These are phyloP conservation scores for Nannoperca australis DNA, from an alignment of 2,797 vertebrate genomes.

Conservation along the genomic window DNA sequence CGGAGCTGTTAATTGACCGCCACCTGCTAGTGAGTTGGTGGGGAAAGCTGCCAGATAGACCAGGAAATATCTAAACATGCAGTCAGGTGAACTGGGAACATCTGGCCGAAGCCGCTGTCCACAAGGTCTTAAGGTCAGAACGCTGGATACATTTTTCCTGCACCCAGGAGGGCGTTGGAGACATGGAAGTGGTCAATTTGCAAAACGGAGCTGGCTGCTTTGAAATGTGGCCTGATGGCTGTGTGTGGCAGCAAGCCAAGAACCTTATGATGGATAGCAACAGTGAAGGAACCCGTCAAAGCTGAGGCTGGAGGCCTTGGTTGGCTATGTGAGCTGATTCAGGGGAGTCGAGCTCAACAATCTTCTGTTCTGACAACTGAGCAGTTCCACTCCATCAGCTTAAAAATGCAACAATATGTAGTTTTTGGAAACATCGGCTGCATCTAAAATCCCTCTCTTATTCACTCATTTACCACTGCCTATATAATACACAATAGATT, in stretches of 20 bases:
- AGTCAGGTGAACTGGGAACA: background rate
- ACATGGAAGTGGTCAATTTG: background rate
- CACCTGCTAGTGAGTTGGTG: background rate
- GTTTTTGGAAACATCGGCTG: background rate
- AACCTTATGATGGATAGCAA: background rate
- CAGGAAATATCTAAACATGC: background rate
- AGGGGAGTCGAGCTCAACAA: background rate
- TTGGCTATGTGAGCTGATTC: background rate
- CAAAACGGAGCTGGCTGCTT: background rate
- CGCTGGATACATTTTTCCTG: background rate
- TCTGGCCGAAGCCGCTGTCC: conserved; percentile 3
- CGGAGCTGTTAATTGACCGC: background rate
- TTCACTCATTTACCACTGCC: background rate
- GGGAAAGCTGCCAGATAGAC: background rate
- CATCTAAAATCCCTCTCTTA: background rate
- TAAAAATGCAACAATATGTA: background rate
- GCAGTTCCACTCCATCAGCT: background rate
- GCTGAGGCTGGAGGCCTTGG: background rate
- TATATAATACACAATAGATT: too few relatives aligned
- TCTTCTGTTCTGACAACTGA: background rate
- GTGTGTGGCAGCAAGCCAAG: background rate
- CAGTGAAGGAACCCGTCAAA: background rate
- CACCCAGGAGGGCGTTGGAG: background rate
- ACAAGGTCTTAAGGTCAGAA: background rate
- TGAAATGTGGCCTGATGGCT: background rate